Evolutionary conservation across 1,140 invertebrate genomes (phyloP), one percentile per base, ranked within the genome.

Genomic region (Leptinotarsa undecemlineata): DNA sequence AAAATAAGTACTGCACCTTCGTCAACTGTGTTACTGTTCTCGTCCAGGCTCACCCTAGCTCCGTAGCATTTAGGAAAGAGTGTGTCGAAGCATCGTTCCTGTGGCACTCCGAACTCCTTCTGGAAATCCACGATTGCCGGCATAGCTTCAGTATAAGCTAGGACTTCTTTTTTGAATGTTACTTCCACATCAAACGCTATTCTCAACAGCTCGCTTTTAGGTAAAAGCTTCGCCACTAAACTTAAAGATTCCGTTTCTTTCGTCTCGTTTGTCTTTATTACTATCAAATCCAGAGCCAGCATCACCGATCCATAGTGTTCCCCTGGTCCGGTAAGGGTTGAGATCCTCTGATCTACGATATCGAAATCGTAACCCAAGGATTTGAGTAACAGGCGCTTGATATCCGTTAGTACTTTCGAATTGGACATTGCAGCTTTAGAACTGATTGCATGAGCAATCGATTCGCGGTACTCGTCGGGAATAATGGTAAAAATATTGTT

Each of bases 221-320:
- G 86, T 2, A 89, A 89, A 60, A 90, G 81, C 80, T 91, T 91
- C 0, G 86, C 87, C 14, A 90, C 89, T 0, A 90, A 67, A 69
- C 88, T 81, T 14, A 89, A 75, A 0, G 82, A 81, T 66, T 86
- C 80, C 11, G 33, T 11, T 14, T 82, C 70, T 19, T 81, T 78
- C 11, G 78, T 81, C 51, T 80, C 72, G 4, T 61, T 60, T 62
- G 76, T 71, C 4, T 64, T 19, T 60, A 80, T 82, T 13, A 82
- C 76, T 64, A 68, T 79, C n/a, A 84, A 74, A 48, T 83, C 78
- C 14, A 84, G 13, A 13, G 80, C 78, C 17, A 83, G 72, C 80
- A 85, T 84, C 8, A 83, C 79, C 68, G 82, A 83, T 42, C 84
- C 83, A 67, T 84, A 84, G 73, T 84, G 82, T 77, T 84, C 83